phyloP scores from a whole-genome alignment of 2,888 invertebrate genomes.

The Magallana nippona region DNA sequence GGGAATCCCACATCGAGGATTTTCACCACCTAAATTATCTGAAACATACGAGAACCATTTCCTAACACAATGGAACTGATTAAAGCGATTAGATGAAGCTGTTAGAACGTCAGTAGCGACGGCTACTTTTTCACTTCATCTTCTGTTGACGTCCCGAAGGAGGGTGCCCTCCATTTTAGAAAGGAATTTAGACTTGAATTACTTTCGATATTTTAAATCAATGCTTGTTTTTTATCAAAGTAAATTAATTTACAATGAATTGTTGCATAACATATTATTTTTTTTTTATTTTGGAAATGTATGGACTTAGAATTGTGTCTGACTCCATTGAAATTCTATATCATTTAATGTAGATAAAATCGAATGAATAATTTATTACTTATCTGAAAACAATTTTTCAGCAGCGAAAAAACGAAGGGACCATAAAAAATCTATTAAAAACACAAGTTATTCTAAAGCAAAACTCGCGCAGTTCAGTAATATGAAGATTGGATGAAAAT shows the following conservation, averaged over 20 bases:
- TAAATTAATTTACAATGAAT: slow-evolving; percentile 22
- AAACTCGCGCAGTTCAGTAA: too few species aligned
- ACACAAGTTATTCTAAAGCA: too few species aligned
- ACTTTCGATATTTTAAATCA: slow-evolving; percentile 31
- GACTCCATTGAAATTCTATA: slow-evolving; percentile 9
- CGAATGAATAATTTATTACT: background rate
- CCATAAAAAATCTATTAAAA: too few species aligned
- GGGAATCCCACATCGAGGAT: slow-evolving; percentile 34
- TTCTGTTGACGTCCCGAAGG: slow-evolving; percentile 17
- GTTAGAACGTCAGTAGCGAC: slow-evolving; percentile 44
- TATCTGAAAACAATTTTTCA: background rate
- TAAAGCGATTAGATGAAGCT: slow-evolving; percentile 43
- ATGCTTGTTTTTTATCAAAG: slow-evolving; percentile 5
- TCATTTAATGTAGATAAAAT: background rate
- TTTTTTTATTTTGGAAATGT: background rate
- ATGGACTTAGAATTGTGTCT: background rate
- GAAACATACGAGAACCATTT: slow-evolving; percentile 46
- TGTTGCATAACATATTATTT: slow-evolving; percentile 1
- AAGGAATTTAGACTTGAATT: slow-evolving; percentile 18
- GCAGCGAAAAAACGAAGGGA: background rate
- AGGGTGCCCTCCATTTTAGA: background rate
- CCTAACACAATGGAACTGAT: slow-evolving; percentile 44
- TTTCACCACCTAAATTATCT: slow-evolving; percentile 46
- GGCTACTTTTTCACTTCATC: slow-evolving; percentile 42
- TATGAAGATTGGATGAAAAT: too few species aligned